A percentile compares a stretch with the other conserved stretches of the same genome.
phyloP scores from a whole-genome alignment of 2,888 invertebrate species.

The Shargacucullia verbasci region DNA sequence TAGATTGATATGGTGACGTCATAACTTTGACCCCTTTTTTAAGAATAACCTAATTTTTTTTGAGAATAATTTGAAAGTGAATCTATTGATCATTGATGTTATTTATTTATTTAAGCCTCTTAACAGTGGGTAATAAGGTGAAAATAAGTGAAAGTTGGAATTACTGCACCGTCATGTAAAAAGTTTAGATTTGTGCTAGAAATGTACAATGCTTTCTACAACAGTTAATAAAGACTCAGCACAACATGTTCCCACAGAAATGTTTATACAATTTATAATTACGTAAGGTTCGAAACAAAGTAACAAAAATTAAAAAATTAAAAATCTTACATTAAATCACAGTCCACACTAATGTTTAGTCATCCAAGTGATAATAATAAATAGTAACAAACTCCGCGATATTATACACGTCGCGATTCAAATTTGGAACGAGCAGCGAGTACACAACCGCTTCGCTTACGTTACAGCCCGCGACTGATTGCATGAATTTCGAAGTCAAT shows the following conservation, averaged over 20 bases:
- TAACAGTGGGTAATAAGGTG: constrained; percentile 6
- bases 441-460: constrained; percentile 5
- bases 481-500: not conserved
- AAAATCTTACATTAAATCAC: constrained; percentile 40
- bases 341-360: constrained; percentile 20
- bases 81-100: no score
- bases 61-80: no score
- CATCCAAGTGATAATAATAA: constrained; percentile 10
- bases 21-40: not conserved
- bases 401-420: constrained; percentile 40
- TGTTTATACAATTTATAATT: no score
- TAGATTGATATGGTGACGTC: not conserved
- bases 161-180: constrained; percentile 2
- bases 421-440: constrained; percentile 20
- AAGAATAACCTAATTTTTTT: no score
- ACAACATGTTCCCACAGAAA: no score
- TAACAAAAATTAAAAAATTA: not conserved
- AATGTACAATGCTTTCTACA: constrained; percentile 9
- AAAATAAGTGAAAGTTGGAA: constrained; percentile 28
- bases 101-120: constrained; percentile 1
- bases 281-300: not conserved
- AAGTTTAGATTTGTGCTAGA: constrained; percentile 8
- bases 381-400: constrained; percentile 41
- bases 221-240: constrained; percentile 15
- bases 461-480: constrained; percentile 23